Base-by-base conservation (phyloP, 2,113 vertebrate species). In the Pygoscelis antarcticus region DNA sequence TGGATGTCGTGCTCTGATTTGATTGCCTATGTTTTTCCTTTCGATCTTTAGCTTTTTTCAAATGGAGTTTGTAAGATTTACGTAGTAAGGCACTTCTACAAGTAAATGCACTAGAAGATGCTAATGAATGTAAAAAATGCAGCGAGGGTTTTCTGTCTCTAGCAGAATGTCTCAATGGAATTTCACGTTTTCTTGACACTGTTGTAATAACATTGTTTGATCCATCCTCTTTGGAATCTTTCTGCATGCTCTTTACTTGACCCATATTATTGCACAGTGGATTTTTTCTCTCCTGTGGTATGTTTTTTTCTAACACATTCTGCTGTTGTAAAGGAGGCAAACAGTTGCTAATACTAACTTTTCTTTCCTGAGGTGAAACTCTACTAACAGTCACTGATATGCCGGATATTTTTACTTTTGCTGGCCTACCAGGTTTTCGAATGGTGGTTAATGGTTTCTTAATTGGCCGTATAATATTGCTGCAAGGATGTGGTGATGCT, bases 321-420 rank as follows among this genome's bases (percentile, higher is more conserved):
- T 97, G 97, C 88, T 96, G 97, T 36, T 97, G 96, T 58, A 98
- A 97, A 95, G 98, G 98, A 92, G 97, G 98, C 90, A 98, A 94
- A 36, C 98, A 98, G 62, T 98, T 99, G 87, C 98, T 99, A 62
- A 99, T 98, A 94, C 98, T 98, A 92, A 99, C 99, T 98, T 99
- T 98, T 80, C 99, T 99, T 96, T 99, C 98, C 90, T 99, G 98
- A 96, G 99, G 99, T 88, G 99, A 99, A 90, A 98, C 97, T 75
- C 98, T 98, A 54, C 97, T 98, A 93, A 99, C 97, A 55, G 99
- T 99, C 88, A 99, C 99, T 32, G 99, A 99, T 96, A 99, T 99
- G 76, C 99, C 99, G 13, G 99, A 99, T 83, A 99, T 99, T 98
- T 99, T 99, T 30, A 99, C 98, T 98, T 99, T 99, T 87, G 99